Base-by-base conservation (phyloP, 2,888 invertebrate species). In the Apoda limacodes region DNA sequence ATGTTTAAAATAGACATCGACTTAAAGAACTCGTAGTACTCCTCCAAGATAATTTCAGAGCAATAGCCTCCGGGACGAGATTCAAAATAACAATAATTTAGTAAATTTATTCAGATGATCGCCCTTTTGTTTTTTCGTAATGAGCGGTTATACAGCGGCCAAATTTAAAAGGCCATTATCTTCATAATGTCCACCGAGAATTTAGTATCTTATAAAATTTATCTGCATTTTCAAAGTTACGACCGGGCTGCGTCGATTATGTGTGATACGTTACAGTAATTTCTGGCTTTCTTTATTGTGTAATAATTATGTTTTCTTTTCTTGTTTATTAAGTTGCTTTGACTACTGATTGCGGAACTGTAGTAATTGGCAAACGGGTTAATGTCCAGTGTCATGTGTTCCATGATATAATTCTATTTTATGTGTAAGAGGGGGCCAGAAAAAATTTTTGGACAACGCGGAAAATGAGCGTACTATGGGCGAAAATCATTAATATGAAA, bases 21-120 rank as follows among this genome's bases (percentile, higher is more conserved):
- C n/a, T n/a, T n/a, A n/a, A n/a, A n/a, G n/a, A n/a, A n/a, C n/a
- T n/a, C n/a, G n/a, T n/a, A n/a, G n/a, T n/a, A n/a, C n/a, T n/a
- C n/a, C n/a, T n/a, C n/a, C n/a, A n/a, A n/a, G 35, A 48, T 46
- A 52, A 55, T 58, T 52, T 50, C 41, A 48, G 41, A 31, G 32
- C 49, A 38, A 48, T 49, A 45, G 57, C 65, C 62, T 44, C 41
- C 49, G 53, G 63, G 57, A 45, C 48, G 38, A 45, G 52, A 50
- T 46, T 44, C 48, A 48, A 63, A 72, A 74, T 68, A 70, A 69
- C 70, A 69, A 72, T 72, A 71, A 76, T 75, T 74, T 72, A 52
- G 55, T 56, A 66, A 75, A 74, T 74, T 69, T 72, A 74, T 74
- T 66, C 71, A 48, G 56, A 56, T 65, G 58, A 62, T 68, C 64